Percentiles rank a stretch among this genome's conserved stretches.
Conservation (phyloP, 2,113 vertebrate species). For the Dipodomys stephensi region DNA sequence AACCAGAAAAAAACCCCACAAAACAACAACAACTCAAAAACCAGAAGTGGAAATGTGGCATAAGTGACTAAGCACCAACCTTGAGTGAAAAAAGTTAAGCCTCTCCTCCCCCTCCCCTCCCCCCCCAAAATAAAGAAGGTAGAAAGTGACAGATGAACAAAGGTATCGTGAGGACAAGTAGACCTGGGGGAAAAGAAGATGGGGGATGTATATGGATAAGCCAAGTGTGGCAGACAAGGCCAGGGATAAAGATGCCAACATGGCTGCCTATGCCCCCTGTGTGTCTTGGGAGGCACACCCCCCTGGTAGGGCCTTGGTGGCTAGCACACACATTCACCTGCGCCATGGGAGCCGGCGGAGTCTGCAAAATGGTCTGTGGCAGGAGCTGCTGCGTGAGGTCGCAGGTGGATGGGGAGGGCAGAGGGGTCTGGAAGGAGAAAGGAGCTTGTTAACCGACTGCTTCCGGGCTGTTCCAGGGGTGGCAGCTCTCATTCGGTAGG, state of each 20-base stretch:
- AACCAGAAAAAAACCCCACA: too few species aligned
- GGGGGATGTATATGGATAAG: background rate
- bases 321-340: constrained; percentile 82
- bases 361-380: constrained; percentile 84
- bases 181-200: background rate
- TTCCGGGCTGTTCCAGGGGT: background rate
- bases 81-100: too few species aligned
- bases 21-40: too few species aligned
- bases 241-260: background rate
- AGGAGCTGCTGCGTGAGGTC: constrained; percentile 86
- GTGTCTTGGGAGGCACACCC: accelerated
- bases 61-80: too few species aligned
- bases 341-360: constrained; percentile 81
- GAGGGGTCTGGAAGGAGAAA: constrained; percentile 79
- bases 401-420: constrained; percentile 82
- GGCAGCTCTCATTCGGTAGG: background rate
- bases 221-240: background rate
- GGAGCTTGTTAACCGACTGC: constrained; percentile 8
- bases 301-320: accelerated
- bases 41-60: too few species aligned
- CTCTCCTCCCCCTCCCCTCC: too few species aligned
- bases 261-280: too few species aligned
- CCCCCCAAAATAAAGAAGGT: background rate
- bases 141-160: background rate
- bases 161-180: background rate